Conservation (phyloP, 2,113 vertebrate species). For the Microtus richardsoni region DNA sequence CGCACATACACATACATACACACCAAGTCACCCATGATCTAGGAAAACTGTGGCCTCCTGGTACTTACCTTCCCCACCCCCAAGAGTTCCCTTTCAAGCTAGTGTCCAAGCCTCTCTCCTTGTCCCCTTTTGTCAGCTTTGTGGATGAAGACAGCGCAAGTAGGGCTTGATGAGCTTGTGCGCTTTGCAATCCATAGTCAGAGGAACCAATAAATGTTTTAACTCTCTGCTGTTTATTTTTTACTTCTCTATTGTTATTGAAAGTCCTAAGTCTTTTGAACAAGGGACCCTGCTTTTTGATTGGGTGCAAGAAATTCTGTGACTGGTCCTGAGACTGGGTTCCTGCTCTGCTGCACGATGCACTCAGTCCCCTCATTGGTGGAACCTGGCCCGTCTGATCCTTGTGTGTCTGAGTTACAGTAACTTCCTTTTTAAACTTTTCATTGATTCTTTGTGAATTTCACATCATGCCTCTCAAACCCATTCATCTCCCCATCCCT, state of each 20-base stretch:
- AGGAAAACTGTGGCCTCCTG: not conserved
- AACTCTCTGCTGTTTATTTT: not conserved
- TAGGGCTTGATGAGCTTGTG: not conserved
- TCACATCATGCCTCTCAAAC: too few relatives aligned
- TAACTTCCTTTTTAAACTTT: not conserved
- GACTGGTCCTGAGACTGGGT: not conserved
- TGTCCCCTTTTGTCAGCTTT: not conserved
- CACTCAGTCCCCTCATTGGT: too few relatives aligned
- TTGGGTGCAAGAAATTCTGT: not conserved
- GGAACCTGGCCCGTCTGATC: not conserved
- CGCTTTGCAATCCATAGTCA: not conserved
- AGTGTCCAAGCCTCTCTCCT: not conserved
- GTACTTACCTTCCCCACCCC: not conserved
- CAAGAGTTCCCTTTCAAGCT: not conserved
- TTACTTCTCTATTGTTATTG: not conserved
- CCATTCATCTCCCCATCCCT: too few relatives aligned
- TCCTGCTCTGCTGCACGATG: not conserved
- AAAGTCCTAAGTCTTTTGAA: constrained; percentile 14
- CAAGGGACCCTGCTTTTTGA: not conserved
- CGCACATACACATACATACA: not conserved
- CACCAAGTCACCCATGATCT: not conserved
- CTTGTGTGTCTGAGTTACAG: not conserved
- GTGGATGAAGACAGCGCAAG: not conserved
- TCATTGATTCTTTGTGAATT: not conserved
- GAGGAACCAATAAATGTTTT: not conserved